Conservation (phyloP, 2,888 invertebrate species). For the Ophion obscuratus region DNA sequence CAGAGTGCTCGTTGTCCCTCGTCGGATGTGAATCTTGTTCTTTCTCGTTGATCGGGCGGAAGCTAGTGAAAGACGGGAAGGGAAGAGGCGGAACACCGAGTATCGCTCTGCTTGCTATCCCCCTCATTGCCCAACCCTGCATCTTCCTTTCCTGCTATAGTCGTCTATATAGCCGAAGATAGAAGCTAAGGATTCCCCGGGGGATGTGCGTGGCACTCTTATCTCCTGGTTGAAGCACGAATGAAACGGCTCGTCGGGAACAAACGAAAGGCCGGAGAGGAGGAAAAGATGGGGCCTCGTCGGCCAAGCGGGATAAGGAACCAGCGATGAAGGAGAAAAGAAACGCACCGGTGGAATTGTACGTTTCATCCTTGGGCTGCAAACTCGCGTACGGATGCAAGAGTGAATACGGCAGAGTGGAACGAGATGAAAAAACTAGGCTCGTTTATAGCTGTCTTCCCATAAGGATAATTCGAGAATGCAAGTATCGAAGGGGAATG, state of each 20-base stretch:
- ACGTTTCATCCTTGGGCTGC: slow-evolving; percentile 9
- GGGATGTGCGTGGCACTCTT: slow-evolving; percentile 60
- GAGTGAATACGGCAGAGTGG: slow-evolving; percentile 46
- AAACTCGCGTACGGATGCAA: slow-evolving; percentile 6
- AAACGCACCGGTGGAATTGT: slow-evolving; percentile 20
- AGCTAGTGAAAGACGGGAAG: slow-evolving; percentile 12
- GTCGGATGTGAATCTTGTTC: slow-evolving; percentile 52
- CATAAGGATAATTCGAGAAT: slow-evolving; percentile 74
- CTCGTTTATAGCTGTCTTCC: slow-evolving; percentile 73
- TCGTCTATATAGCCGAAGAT: slow-evolving; percentile 49
- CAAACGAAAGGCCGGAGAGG: slow-evolving; percentile 47
- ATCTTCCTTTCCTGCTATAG: slow-evolving; percentile 34
- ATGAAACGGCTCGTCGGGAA: slow-evolving; percentile 49
- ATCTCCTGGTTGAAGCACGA: slow-evolving; percentile 57
- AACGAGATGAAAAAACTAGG: slow-evolving; percentile 68
- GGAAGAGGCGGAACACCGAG: slow-evolving; percentile 30
- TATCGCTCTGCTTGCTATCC: slow-evolving; percentile 26
- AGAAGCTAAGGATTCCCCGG: slow-evolving; percentile 54
- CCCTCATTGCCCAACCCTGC: slow-evolving; percentile 31
- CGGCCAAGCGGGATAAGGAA: slow-evolving; percentile 49
- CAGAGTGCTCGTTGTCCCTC: slow-evolving; percentile 46
- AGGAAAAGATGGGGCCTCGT: slow-evolving; percentile 1
- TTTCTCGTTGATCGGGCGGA: slow-evolving; percentile 47
- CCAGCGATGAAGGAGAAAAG: slow-evolving; percentile 37
- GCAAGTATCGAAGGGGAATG: slow-evolving; percentile 59